Percentiles rank a stretch among this genome's conserved stretches.
phyloP scores from a whole-genome alignment of 2,113 vertebrate genomes.

The Psilopsiagon aurifrons region DNA sequence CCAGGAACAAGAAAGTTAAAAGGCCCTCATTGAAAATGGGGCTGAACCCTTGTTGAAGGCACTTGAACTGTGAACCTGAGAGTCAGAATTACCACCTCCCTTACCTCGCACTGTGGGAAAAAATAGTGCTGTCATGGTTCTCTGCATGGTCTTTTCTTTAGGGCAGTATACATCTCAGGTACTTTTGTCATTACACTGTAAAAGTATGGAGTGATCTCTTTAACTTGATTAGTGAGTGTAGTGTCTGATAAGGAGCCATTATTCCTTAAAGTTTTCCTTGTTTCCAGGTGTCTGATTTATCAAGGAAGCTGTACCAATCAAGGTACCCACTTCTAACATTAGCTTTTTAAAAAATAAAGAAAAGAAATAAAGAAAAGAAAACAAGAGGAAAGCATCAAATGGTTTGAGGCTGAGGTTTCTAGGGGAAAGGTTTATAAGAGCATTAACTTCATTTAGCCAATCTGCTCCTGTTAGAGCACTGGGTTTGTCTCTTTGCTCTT shows the following conservation, averaged over 20 bases:
- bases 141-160: not conserved
- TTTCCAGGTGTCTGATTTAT: not conserved
- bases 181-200: not conserved
- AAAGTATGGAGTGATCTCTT: not conserved
- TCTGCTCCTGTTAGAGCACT: not conserved
- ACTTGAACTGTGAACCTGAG: not conserved
- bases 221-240: not conserved
- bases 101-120: not conserved
- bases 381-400: not conserved
- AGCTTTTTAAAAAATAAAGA: not conserved
- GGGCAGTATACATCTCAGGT: not conserved
- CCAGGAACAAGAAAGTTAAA: not conserved
- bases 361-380: not conserved
- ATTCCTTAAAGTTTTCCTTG: not conserved
- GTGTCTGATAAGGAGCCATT: not conserved
- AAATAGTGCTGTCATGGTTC: not conserved
- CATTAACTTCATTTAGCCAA: not conserved
- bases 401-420: not conserved
- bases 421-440: not conserved
- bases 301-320: not conserved
- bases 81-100: not conserved
- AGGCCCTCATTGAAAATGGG: not conserved
- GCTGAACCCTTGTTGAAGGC: not conserved
- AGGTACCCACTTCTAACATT: rapidly evolving
- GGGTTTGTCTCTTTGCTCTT: not conserved